Base-by-base conservation (phyloP, 1,140 invertebrate species). In the Megalopta genalis region DNA sequence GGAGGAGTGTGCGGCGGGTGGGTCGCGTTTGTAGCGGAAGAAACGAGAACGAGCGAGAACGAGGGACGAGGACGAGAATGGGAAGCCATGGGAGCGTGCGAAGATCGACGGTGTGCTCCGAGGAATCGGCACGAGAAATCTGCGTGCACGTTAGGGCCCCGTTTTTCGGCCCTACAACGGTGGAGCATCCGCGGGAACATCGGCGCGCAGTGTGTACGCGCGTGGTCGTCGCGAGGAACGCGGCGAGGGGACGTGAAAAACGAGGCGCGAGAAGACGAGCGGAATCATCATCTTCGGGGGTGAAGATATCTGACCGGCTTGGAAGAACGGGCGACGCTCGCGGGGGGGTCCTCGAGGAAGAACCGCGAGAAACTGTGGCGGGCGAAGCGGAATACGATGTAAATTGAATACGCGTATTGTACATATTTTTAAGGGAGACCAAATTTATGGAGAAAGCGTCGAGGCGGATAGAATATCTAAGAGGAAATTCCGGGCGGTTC, bases 341-440 rank as follows among this genome's bases (percentile, higher is more conserved):
- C 37, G 25, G 25, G n/a, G 18, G 39, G 25, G 5, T 42, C 27
- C 59, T 54, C 39, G 71, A 57, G 69, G 62, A 71, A 69, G 18
- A 25, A 82, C 67, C 54, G n/a, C 14, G 52, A 37, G 25, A 5
- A 57, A 46, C 37, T 60, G n/a, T n/a, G 65, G 52, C 59, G 27
- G 18, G 62, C 14, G 2, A 4, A 49, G 5, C 49, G 10, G 37
- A 42, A 60, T 49, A 60, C 76, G 52, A 52, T 87, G 72, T 84
- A 82, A 82, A 86, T 86, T 86, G 79, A n/a, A 32, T 32, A 77
- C 69, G 66, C 69, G 63, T 80, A 81, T 74, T 85, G 83, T 85
- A 85, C 73, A 85, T 85, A 85, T 84, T 85, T 85, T 85, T 84
- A 84, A 66, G 74, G 66, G 71, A 67, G 73, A 77, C 73, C 73